A percentile compares a stretch with the other conserved stretches of the same genome.
These are phyloP conservation scores for Nineta flava DNA, from an alignment of 2,888 invertebrate genomes.

Conservation along the genomic window DNA sequence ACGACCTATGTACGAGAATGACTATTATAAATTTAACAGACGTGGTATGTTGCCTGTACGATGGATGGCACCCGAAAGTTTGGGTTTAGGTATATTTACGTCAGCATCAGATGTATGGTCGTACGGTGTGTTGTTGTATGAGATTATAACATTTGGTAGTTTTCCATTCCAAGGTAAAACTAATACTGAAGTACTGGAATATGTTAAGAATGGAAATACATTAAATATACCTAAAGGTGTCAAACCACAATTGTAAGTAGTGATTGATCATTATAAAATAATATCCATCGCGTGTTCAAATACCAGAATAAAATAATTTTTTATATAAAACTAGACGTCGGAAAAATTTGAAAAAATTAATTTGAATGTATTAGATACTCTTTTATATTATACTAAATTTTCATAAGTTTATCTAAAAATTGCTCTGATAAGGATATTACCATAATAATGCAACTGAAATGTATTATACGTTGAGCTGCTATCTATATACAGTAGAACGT, in stretches of 20 bases:
- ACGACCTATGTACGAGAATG: slow-evolving; percentile 69
- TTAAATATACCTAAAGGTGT: slow-evolving; percentile 60
- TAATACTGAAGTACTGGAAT: slow-evolving; percentile 69
- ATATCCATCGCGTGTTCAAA: too few relatives aligned
- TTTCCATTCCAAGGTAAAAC: slow-evolving; percentile 79
- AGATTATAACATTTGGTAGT: slow-evolving; percentile 81
- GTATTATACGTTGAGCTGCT: too few relatives aligned
- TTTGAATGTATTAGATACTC: too few relatives aligned
- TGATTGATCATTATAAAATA: background rate
- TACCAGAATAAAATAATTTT: too few relatives aligned
- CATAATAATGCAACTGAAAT: too few relatives aligned
- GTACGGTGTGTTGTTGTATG: slow-evolving; percentile 72
- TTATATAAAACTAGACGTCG: too few relatives aligned
- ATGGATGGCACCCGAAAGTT: slow-evolving; percentile 88
- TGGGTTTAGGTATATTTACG: slow-evolving; percentile 68
- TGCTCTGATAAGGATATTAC: too few relatives aligned
- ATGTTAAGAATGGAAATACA: slow-evolving; percentile 61
- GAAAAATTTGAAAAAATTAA: too few relatives aligned
- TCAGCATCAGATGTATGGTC: slow-evolving; percentile 83
- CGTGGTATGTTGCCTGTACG: slow-evolving; percentile 78
- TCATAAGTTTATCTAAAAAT: too few relatives aligned
- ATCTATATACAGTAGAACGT: too few relatives aligned
- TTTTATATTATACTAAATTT: too few relatives aligned
- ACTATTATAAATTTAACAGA: slow-evolving; percentile 78
- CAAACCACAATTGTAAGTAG: slow-evolving; percentile 65